Base-by-base conservation (phyloP, 2,888 invertebrate genomes). In the Latrodectus elegans region DNA sequence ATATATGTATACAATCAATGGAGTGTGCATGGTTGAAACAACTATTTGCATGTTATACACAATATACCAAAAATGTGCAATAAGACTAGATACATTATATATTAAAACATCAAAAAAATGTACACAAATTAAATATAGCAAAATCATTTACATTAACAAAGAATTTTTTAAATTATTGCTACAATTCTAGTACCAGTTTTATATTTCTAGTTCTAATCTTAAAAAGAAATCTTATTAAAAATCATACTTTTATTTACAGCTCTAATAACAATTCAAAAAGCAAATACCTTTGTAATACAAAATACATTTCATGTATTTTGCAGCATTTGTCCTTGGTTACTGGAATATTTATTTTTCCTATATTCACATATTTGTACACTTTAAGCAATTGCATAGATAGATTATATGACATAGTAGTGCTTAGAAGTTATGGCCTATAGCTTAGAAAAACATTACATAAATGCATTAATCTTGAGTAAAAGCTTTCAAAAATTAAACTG, bases 311-410 rank as follows among this genome's bases (percentile, higher is more conserved):
- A 22, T 22, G 22, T 22, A 22, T 22, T 22, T 22, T 64, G 70
- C 68, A 74, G 68, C 74, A 70, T 70, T 79, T 85, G 68, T 49
- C 76, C 14, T 73, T 77, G 60, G 67, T 22, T 38, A 11, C 12
- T 51, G 76, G 74, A 78, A 14, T 49, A 68, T 68, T 17, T 11
- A 22, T 68, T 26, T 68, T 26, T 38, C 65, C 79, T 64, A 76
- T 70, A 75, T 26, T 77, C n/a, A 81, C 55, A 86, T 71, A 77
- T 85, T 85, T 85, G 85, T 86, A 86, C 86, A 86, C 73, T 81
- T 53, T 81, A 75, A 85, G 79, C 85, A 73, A 77, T 86, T 86
- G 86, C 86, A 86, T 86, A 86, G 86, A 81, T 86, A 81, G 84
- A 76, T 74, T 77, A 72, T 72, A 84, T 51, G 51, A 78, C 68